These are phyloP conservation scores for Chiloscyllium punctatum DNA, from an alignment of 2,797 vertebrate species.

Conservation along the genomic window DNA sequence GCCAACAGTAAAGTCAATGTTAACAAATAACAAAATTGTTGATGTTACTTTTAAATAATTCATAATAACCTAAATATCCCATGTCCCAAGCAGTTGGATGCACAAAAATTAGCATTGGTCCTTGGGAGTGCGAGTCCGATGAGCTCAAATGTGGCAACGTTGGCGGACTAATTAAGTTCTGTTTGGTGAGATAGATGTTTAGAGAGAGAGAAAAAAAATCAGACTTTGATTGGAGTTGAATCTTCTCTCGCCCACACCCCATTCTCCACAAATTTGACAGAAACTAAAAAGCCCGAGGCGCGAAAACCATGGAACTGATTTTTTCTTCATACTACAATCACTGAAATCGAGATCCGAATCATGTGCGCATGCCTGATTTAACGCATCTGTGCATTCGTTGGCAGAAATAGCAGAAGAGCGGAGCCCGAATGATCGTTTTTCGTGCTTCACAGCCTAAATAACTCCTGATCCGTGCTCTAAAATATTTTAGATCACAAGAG, in stretches of 20 bases:
- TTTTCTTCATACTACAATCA: neutral
- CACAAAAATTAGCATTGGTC: neutral
- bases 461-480: neutral
- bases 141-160: too few species aligned
- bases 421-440: neutral
- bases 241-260: neutral
- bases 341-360: neutral
- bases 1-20: neutral
- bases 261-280: neutral
- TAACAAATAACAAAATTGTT: neutral
- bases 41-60: neutral
- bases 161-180: too few species aligned
- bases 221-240: neutral
- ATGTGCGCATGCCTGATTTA: neutral
- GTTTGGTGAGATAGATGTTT: too few species aligned
- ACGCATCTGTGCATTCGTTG: neutral
- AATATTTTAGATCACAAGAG: neutral
- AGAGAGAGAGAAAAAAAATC: neutral
- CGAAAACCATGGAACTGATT: neutral
- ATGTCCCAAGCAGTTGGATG: neutral
- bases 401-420: neutral
- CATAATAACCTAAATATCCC: neutral
- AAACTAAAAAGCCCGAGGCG: neutral
- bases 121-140: neutral
- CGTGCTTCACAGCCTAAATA: neutral